These are phyloP conservation scores for Battus philenor DNA, from an alignment of 1,140 invertebrate genomes.

Conservation along the genomic window DNA sequence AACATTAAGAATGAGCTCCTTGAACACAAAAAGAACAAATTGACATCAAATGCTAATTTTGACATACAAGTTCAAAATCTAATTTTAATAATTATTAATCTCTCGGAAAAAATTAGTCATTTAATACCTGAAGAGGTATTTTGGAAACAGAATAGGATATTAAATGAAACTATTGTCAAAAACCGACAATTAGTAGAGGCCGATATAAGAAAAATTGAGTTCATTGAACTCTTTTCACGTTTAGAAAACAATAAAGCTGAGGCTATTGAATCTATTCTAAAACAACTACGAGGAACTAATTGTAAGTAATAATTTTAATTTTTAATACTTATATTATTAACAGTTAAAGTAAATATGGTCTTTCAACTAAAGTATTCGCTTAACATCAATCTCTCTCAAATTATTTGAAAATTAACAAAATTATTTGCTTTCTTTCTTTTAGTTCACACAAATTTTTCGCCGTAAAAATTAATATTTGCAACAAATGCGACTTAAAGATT, in stretches of 20 bases:
- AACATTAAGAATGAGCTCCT: conserved; percentile 60
- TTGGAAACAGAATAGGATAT: conserved; percentile 53
- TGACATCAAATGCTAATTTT: conserved; percentile 42
- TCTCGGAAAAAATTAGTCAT: conserved; percentile 52
- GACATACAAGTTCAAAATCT: conserved; percentile 56
- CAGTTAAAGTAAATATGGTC: conserved; percentile 3
- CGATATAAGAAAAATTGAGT: conserved; percentile 23
- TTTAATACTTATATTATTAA: neutral
- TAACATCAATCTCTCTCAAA: no score
- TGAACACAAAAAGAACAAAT: conserved; percentile 46
- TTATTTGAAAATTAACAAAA: no score
- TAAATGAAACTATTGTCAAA: conserved; percentile 49
- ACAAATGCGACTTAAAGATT: no score
- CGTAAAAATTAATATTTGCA: no score
- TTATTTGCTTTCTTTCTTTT: no score
- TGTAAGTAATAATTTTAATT: conserved; percentile 1
- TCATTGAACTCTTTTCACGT: conserved; percentile 23
- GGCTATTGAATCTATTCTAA: conserved; percentile 25
- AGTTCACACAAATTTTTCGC: no score
- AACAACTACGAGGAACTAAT: conserved; percentile 7
- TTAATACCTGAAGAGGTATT: conserved; percentile 57
- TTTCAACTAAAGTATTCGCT: no score
- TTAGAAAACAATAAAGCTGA: conserved; percentile 40
- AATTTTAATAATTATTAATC: conserved; percentile 39
- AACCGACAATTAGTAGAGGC: conserved; percentile 46